Evolutionary conservation across 1,140 invertebrate species (phyloP), one percentile per base, ranked within the genome.

Genomic region (Lycorma delicatula): DNA sequence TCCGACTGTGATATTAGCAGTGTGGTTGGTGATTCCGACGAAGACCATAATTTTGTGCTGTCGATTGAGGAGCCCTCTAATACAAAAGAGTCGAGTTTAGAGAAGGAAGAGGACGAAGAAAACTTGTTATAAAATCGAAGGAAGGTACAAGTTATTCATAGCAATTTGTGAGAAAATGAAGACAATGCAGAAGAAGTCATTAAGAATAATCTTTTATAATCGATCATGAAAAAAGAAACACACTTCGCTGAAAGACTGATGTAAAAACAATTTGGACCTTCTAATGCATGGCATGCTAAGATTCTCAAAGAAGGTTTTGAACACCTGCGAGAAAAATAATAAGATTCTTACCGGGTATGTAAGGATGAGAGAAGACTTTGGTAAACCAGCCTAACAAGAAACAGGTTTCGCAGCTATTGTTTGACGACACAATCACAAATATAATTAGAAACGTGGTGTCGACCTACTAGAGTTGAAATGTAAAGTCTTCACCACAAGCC

Each of bases 381-480:
- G 48, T 12, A 7, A 18, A 50, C 26, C 12, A 50, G 7, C 48
- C 41, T 6, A 7, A 46, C 16, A 46, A 46, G 41, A 12, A 20
- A 7, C 12, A 46, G 16, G 41, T 46, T 28, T 16, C 12, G 48
- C 9, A 23, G 16, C 25, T 25, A 18, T 50, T 50, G 11, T 28
- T 50, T 50, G 12, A 50, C 16, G 12, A 23, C 9, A 25, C 7
- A 5, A 50, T 50, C 5, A 50, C 23, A 7, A 11, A 11, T 20
- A 26, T 7, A 20, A 50, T 23, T 11, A 22, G n/a, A 70, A 69
- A 63, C 38, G 38, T 46, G 69, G 69, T 6, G 63, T 70, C 11
- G 64, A 69, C 67, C 46, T 52, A 4, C 34, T 69, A n/a, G 67
- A 70, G 46, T 31, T 65, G 58, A 67, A 65, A 60, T 67, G 64